Base-by-base conservation (phyloP, 2,888 invertebrate genomes). In the Asteroscopus sphinx region DNA sequence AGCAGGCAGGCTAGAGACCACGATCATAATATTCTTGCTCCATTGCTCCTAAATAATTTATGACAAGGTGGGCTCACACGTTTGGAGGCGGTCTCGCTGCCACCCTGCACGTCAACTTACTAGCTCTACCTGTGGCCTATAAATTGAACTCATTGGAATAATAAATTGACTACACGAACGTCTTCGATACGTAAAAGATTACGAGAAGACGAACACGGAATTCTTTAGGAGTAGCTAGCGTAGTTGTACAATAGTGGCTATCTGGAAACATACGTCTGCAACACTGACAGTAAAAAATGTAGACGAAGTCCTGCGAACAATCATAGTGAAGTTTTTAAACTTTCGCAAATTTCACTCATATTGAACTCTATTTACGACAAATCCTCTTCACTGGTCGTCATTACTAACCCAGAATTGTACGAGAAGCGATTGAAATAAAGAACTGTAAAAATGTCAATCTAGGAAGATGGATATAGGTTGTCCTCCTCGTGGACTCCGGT, bases 31-130 rank as follows among this genome's bases (percentile, higher is more conserved):
- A 86, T 83, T 78, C 77, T 79, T 70, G 67, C 71, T 75, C 75
- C 77, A 66, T 55, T 73, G 69, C 66, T 74, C 64, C 68, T 87
- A 76, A 86, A 86, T 87, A 83, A 87, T 87, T 85, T 82, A 86
- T 76, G 61, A 40, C 36, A 8, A 68, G 58, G 54, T 52, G 58
- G 53, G 56, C 73, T 68, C 68, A 79, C 68, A 68, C 59, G 75
- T 72, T 66, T 71, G 63, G 60, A 71, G 74, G 68, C 60, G 53
- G 62, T 52, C 65, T 68, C 55, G 54, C 71, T 77, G 75, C 53
- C 58, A 55, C 65, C 75, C 73, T 75, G 71, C 80, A 76, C 73
- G 44, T 63, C 55, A 67, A 51, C 56, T 49, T 36, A 45, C 67
- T 53, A 62, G 45, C 28, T 52, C 39, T 71, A 59, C 72, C 53